These are phyloP conservation scores for Coilia nasus DNA, from an alignment of 2,797 vertebrate species.

Conservation along the genomic window DNA sequence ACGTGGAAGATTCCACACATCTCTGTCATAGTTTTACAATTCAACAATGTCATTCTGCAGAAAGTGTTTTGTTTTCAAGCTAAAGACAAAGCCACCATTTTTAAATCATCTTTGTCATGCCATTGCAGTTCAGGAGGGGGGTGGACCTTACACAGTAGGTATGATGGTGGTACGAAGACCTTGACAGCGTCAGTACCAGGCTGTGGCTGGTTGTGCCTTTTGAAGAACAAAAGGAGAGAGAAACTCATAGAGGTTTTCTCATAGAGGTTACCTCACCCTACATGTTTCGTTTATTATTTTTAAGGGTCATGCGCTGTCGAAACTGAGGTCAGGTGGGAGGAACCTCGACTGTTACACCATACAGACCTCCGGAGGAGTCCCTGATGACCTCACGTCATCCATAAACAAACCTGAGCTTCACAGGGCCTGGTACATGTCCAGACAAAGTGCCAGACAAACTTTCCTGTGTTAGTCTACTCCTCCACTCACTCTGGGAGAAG, in stretches of 20 bases:
- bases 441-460: constrained; percentile 7
- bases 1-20: too few species aligned
- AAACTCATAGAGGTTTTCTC: too few species aligned
- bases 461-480: background rate
- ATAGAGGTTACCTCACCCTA: background rate
- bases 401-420: background rate
- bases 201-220: background rate
- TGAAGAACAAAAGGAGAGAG: background rate
- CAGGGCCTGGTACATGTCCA: background rate
- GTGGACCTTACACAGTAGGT: too few species aligned
- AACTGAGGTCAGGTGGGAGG: background rate
- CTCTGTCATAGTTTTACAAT: too few species aligned
- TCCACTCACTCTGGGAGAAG: background rate
- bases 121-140: too few species aligned
- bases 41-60: too few species aligned
- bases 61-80: too few species aligned
- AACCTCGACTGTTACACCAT: background rate
- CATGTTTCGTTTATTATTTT: background rate
- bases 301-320: background rate
- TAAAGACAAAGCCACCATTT: too few species aligned
- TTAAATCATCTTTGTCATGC: too few species aligned
- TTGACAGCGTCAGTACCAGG: background rate
- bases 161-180: too few species aligned
- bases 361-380: background rate
- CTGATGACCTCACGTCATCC: background rate